phyloP scores from a whole-genome alignment of 2,888 invertebrate species.

The Hydropsyche betteni region DNA sequence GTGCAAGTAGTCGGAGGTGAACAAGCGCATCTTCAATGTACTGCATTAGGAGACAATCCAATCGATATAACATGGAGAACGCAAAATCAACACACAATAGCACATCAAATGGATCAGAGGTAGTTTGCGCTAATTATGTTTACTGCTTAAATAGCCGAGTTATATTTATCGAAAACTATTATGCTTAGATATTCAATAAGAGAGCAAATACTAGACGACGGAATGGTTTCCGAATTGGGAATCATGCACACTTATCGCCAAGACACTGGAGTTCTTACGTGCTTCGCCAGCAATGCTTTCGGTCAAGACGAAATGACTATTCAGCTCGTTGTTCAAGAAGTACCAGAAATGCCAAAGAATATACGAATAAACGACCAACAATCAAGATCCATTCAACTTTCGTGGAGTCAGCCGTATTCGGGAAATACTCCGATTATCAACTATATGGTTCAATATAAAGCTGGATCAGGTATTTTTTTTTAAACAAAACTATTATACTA shows the following conservation, averaged over 20 bases:
- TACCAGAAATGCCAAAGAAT: constrained; percentile 89
- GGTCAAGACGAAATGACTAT: constrained; percentile 92
- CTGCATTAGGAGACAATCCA: constrained; percentile 87
- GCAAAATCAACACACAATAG: constrained; percentile 74
- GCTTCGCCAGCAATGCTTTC: constrained; percentile 87
- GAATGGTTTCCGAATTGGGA: constrained; percentile 85
- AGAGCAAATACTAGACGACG: constrained; percentile 80
- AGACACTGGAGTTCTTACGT: constrained; percentile 89
- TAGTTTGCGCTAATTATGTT: constrained; percentile 53
- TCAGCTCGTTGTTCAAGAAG: constrained; percentile 88
- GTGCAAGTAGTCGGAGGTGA: constrained; percentile 84
- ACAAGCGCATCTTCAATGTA: constrained; percentile 85
- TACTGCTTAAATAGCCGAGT: not conserved
- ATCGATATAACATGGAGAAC: constrained; percentile 87
- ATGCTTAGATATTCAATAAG: constrained; percentile 73
- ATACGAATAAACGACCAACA: constrained; percentile 85
- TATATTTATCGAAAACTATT: not conserved
- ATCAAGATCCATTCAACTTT: constrained; percentile 83
- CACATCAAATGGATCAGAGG: constrained; percentile 77
- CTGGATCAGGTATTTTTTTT: constrained; percentile 72
- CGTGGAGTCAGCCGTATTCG: constrained; percentile 90
- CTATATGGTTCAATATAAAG: constrained; percentile 90
- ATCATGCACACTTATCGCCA: constrained; percentile 85
- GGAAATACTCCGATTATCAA: constrained; percentile 89
- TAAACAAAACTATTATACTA: not conserved